A percentile compares a stretch with the other conserved stretches of the same genome.
phyloP scores from a whole-genome alignment of 64 coral and sea anemone genomes.

The Pocillopora damicornis region DNA sequence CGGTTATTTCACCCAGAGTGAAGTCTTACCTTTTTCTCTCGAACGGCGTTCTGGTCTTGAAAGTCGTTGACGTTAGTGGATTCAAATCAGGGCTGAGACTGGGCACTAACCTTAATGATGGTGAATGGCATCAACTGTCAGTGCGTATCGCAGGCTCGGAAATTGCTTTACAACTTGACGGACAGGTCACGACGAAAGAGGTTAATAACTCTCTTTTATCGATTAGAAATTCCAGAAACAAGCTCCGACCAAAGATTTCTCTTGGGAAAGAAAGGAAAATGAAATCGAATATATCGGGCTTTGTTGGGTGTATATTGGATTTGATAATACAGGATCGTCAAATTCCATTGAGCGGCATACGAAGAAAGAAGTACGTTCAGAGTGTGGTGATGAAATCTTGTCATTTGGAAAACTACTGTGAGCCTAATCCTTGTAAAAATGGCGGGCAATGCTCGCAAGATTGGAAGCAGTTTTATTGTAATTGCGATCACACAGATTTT shows the following conservation, averaged over 20 bases:
- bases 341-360: constrained; percentile 18
- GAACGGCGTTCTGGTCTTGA: constrained; percentile 31
- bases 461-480: constrained; percentile 43
- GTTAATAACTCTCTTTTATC: neutral
- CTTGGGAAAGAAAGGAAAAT: constrained; percentile 24
- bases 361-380: neutral
- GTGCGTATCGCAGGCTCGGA: neutral
- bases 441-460: constrained; percentile 59
- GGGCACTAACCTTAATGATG: constrained; percentile 53
- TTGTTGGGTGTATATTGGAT: constrained; percentile 78
- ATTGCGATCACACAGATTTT: constrained; percentile 63
- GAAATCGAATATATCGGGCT: neutral
- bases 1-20: constrained; percentile 27
- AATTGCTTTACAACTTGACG: constrained; percentile 41
- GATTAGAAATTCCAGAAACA: constrained; percentile 37
- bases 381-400: constrained; percentile 20
- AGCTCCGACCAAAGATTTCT: constrained; percentile 59
- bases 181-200: neutral
- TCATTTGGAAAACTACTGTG: constrained; percentile 42
- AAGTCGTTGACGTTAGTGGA: constrained; percentile 29
- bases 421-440: constrained; percentile 68
- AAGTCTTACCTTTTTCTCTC: constrained; percentile 40
- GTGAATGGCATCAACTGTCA: constrained; percentile 74
- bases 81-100: constrained; percentile 33
- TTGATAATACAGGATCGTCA: constrained; percentile 55